These are phyloP conservation scores for Leptopilina clavipes DNA, from an alignment of 1,140 invertebrate species.

Conservation along the genomic window DNA sequence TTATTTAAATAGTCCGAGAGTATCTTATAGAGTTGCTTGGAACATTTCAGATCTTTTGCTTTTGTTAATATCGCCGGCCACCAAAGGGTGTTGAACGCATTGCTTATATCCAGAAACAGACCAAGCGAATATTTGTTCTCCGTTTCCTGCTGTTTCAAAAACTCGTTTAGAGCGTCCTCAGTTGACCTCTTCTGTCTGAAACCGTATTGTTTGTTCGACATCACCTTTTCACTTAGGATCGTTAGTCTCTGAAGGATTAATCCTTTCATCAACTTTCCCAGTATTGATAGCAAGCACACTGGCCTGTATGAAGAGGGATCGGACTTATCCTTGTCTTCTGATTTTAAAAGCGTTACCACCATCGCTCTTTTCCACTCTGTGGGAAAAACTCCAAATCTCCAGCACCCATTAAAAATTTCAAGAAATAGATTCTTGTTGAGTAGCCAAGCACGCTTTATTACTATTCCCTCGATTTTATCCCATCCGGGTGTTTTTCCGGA, in stretches of 20 bases:
- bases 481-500: too few species aligned
- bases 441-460: conserved; percentile 49
- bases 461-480: conserved; percentile 54
- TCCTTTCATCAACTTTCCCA: conserved; percentile 68
- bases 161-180: conserved; percentile 60
- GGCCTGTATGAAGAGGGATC: conserved; percentile 64
- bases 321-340: conserved; percentile 57
- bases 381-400: conserved; percentile 59
- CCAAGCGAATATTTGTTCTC: conserved; percentile 55
- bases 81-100: conserved; percentile 70
- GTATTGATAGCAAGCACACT: conserved; percentile 66
- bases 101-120: conserved; percentile 69
- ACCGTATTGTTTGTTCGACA: conserved; percentile 61
- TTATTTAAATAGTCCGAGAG: conserved; percentile 62
- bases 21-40: conserved; percentile 46
- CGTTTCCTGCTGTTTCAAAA: conserved; percentile 29
- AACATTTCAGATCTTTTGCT: conserved; percentile 34
- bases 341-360: conserved; percentile 62
- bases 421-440: conserved; percentile 40
- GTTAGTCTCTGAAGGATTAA: conserved; percentile 54
- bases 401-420: conserved; percentile 50
- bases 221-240: neutral
- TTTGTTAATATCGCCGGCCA: conserved; percentile 65
- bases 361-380: conserved; percentile 64
- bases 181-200: conserved; percentile 61